These are phyloP conservation scores for Drosophila gunungcola DNA, from an alignment of 1,140 invertebrate species.

Conservation along the genomic window DNA sequence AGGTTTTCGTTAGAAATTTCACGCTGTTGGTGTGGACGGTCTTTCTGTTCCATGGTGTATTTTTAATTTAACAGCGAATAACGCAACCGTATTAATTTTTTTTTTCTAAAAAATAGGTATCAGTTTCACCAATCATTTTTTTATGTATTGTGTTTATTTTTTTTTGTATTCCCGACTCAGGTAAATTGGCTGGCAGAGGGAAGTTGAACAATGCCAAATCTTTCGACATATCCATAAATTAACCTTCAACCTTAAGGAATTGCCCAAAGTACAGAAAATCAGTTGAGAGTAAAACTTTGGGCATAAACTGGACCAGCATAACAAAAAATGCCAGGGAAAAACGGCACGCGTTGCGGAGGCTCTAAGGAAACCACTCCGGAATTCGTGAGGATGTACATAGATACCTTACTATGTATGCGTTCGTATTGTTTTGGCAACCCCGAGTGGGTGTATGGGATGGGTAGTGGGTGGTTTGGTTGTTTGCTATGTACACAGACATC, in stretches of 20 bases:
- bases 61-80: no score
- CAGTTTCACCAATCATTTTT: neutral
- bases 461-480: neutral
- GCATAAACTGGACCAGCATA: neutral
- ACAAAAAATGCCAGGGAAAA: neutral
- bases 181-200: slow-evolving; percentile 12
- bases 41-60: neutral
- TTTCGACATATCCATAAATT: slow-evolving; percentile 60
- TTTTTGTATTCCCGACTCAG: slow-evolving; percentile 17
- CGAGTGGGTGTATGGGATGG: slow-evolving; percentile 6
- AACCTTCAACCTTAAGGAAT: slow-evolving; percentile 44
- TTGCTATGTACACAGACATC: slow-evolving; percentile 37
- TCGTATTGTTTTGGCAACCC: slow-evolving; percentile 11
- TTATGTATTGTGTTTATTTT: slow-evolving; percentile 15
- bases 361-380: neutral
- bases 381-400: neutral
- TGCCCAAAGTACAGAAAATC: neutral
- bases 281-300: slow-evolving; percentile 5
- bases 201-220: slow-evolving; percentile 40
- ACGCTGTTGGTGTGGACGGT: neutral
- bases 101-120: neutral
- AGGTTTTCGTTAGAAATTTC: neutral
- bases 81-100: no score
- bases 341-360: slow-evolving; percentile 2
- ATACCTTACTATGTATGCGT: neutral